Conservation (phyloP, 92 coral and sea anemone species). For the Umimayanthus chanpuru region DNA sequence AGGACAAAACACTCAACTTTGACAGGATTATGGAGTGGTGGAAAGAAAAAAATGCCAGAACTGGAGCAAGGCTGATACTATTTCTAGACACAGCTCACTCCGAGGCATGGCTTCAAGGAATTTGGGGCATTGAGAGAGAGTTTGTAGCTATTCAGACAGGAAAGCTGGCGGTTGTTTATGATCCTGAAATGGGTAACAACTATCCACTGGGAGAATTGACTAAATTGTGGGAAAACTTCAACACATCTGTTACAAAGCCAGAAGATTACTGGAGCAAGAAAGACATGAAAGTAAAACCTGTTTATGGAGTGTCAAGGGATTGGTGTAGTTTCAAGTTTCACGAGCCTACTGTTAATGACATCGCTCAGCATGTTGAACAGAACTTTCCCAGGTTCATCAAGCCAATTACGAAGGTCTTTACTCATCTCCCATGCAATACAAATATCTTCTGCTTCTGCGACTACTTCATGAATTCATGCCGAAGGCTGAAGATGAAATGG, state of each 20-base stretch:
- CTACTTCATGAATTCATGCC: slow-evolving; percentile 72
- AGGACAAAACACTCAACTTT: too few relatives aligned
- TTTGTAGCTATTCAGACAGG: slow-evolving; percentile 94
- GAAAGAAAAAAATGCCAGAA: slow-evolving; percentile 72
- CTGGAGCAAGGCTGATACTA: slow-evolving; percentile 85
- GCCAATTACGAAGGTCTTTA: slow-evolving; percentile 91
- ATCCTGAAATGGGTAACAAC: slow-evolving; percentile 75
- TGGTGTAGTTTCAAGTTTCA: slow-evolving; percentile 97
- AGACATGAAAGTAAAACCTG: slow-evolving; percentile 71
- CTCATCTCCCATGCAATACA: slow-evolving; percentile 85
- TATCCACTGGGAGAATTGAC: slow-evolving; percentile 94
- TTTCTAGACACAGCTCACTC: slow-evolving; percentile 92
- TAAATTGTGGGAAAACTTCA: slow-evolving; percentile 82
- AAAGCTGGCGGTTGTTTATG: slow-evolving; percentile 62
- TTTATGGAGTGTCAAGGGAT: slow-evolving; percentile 86
- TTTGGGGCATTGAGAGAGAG: slow-evolving; percentile 76
- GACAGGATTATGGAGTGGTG: slow-evolving; percentile 77
- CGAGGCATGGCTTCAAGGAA: slow-evolving; percentile 81
- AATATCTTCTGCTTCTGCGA: slow-evolving; percentile 86
- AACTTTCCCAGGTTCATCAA: slow-evolving; percentile 91
- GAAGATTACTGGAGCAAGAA: slow-evolving; percentile 65
- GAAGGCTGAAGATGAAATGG: slow-evolving; percentile 95
- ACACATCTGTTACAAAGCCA: slow-evolving; percentile 65
- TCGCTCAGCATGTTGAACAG: slow-evolving; percentile 89
- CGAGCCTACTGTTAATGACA: slow-evolving; percentile 91